A percentile compares a stretch with the other conserved stretches of the same genome.
phyloP scores from a whole-genome alignment of 2,888 invertebrate genomes.

The Pecten maximus region DNA sequence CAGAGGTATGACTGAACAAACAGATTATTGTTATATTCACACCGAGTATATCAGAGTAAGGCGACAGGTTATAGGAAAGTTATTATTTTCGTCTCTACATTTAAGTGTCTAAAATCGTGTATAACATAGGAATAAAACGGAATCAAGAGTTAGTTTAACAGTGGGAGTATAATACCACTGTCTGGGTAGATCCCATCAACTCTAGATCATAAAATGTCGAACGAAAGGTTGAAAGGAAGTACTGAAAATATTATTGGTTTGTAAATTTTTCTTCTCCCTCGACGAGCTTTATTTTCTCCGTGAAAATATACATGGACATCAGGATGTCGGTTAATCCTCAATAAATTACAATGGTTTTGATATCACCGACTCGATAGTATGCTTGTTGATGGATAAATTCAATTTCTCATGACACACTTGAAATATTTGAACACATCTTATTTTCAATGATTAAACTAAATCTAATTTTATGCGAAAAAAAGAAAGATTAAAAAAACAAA shows the following conservation, averaged over 20 bases:
- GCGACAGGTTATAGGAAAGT: background rate
- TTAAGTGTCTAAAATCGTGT: background rate
- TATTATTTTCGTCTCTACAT: background rate
- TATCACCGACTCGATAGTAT: background rate
- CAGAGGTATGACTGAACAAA: no score
- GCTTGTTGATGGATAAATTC: background rate
- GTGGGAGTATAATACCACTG: background rate
- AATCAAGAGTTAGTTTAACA: background rate
- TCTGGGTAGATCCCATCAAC: background rate
- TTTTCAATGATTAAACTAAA: slow-evolving; percentile 22
- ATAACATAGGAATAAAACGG: background rate
- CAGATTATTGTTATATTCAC: background rate
- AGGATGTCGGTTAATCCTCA: background rate
- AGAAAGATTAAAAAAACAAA: background rate
- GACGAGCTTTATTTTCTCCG: background rate
- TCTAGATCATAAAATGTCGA: no score
- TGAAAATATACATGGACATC: background rate
- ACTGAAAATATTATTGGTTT: background rate
- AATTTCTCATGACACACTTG: background rate
- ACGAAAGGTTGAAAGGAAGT: background rate
- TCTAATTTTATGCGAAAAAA: background rate
- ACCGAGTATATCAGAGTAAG: background rate
- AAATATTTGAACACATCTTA: background rate
- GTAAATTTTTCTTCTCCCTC: background rate
- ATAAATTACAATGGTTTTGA: background rate